A percentile compares a stretch with the other conserved stretches of the same genome.
Conservation (phyloP, 2,888 invertebrate species). For the Andrena camellia region DNA sequence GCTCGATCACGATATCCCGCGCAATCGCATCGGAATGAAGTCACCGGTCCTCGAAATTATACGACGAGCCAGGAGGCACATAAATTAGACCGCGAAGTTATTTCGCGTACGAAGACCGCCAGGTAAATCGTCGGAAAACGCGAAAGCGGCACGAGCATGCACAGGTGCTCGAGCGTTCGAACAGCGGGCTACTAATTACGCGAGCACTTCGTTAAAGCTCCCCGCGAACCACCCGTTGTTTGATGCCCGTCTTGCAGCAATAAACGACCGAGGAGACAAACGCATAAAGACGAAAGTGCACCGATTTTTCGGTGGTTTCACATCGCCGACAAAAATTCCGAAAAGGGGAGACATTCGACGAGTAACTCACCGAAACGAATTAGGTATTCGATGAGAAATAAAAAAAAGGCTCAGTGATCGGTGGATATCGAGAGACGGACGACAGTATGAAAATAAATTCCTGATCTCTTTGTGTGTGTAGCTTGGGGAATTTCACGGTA, state of each 20-base stretch:
- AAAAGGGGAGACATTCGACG: too few species aligned
- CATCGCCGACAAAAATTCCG: not conserved
- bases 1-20: not conserved
- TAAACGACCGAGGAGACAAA: constrained; percentile 26
- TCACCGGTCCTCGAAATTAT: not conserved
- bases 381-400: too few species aligned
- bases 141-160: not conserved
- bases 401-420: not conserved
- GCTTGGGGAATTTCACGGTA: not conserved
- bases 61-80: not conserved
- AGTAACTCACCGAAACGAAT: too few species aligned
- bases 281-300: constrained; percentile 3
- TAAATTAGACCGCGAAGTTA: constrained; percentile 22
- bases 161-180: constrained; percentile 5
- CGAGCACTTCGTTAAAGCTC: constrained; percentile 36
- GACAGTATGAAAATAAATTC: constrained; percentile 1
- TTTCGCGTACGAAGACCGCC: constrained; percentile 10
- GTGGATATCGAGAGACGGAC: not conserved
- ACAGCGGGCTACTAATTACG: constrained; percentile 27
- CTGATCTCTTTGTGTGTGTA: not conserved
- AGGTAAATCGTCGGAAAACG: constrained; percentile 1
- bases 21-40: not conserved
- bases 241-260: not conserved
- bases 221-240: not conserved
- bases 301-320: not conserved